These are phyloP conservation scores for Nerophis lumbriciformis DNA, from an alignment of 2,113 vertebrate genomes.

Conservation along the genomic window DNA sequence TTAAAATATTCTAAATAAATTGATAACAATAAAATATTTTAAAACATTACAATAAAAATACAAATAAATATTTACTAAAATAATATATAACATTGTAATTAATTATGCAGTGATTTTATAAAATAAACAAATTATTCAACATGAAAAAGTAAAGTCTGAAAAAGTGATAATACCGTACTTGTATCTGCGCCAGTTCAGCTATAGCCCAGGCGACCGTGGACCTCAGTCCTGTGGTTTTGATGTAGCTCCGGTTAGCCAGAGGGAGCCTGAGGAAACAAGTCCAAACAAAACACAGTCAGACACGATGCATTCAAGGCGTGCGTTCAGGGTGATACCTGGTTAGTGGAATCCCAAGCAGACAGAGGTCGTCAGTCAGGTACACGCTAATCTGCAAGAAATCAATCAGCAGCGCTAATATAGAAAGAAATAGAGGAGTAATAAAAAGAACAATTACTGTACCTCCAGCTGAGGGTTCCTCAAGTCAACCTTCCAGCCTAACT, in stretches of 20 bases:
- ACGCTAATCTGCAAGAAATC: slow-evolving; percentile 75
- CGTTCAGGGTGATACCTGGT: slow-evolving; percentile 73
- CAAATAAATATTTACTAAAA: no score
- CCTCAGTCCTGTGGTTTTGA: slow-evolving; percentile 80
- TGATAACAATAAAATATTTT: no score
- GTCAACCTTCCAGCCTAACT: slow-evolving; percentile 80
- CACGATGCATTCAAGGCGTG: background rate
- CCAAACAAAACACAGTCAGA: background rate
- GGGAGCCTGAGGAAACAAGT: slow-evolving; percentile 70
- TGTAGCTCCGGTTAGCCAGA: slow-evolving; percentile 81
- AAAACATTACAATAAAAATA: no score
- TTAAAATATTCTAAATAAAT: no score
- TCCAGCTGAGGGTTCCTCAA: slow-evolving; percentile 81
- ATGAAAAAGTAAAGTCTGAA: background rate
- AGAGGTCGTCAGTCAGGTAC: slow-evolving; percentile 80
- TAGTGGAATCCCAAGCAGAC: slow-evolving; percentile 82
- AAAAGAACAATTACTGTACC: slow-evolving; percentile 54
- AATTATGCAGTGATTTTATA: no score
- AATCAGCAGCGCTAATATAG: background rate
- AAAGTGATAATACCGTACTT: slow-evolving; percentile 51
- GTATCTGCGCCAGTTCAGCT: slow-evolving; percentile 81
- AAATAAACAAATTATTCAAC: background rate
- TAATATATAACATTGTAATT: no score
- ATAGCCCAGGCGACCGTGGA: slow-evolving; percentile 90
- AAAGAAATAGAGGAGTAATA: background rate